A percentile compares a stretch with the other conserved stretches of the same genome.
Conservation (phyloP, 2,797 vertebrate species). For the Darevskia mixta region DNA sequence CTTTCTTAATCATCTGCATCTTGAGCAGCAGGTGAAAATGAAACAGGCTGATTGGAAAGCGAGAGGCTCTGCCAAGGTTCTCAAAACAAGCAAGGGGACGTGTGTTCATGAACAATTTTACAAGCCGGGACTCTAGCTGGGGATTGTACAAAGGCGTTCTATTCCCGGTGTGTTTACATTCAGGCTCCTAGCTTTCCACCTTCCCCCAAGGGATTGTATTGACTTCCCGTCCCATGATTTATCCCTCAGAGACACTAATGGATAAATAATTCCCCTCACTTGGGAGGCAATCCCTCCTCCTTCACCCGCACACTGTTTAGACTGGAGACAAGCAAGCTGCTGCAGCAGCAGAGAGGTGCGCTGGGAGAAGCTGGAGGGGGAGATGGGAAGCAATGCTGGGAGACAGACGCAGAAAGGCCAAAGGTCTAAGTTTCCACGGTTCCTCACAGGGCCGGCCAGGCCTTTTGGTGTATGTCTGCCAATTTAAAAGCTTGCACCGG, state of each 20-base stretch:
- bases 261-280: slow-evolving; percentile 25
- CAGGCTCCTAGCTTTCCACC: slow-evolving; percentile 8
- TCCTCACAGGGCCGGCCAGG: neutral
- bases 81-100: neutral
- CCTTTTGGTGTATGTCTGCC: neutral
- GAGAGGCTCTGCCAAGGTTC: neutral
- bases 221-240: slow-evolving; percentile 12
- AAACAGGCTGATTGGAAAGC: neutral
- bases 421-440: too few species aligned
- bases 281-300: neutral
- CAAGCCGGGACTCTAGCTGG: slow-evolving; percentile 1
- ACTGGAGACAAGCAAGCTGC: neutral
- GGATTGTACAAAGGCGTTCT: neutral
- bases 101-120: slow-evolving; percentile 9
- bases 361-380: neutral
- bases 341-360: neutral
- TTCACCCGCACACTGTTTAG: neutral
- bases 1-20: neutral
- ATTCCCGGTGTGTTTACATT: slow-evolving; percentile 25
- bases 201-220: neutral
- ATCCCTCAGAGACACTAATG: slow-evolving; percentile 16
- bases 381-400: too few species aligned
- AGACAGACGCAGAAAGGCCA: neutral
- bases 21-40: neutral
- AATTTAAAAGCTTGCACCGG: neutral